Evolutionary conservation across 2,113 vertebrate species (phyloP), one percentile per base, ranked within the genome.

Genomic region (Oplegnathus fasciatus): DNA sequence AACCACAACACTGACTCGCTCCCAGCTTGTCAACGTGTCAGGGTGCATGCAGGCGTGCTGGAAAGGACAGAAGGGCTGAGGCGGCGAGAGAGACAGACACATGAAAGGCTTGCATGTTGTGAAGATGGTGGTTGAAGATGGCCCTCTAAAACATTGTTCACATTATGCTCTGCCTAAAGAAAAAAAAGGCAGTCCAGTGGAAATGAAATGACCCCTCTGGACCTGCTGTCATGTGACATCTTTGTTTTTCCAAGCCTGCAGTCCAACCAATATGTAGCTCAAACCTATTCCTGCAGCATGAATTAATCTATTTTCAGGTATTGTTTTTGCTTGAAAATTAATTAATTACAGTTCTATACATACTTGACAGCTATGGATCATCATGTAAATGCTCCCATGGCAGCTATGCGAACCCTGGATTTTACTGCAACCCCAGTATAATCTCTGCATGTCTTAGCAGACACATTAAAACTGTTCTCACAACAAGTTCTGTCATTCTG

Each of bases 11-110:
- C 78, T 84, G 80, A 89, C 93, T 91, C 15, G 70, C 86, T 83
- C 88, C 74, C 82, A 46, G 88, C 94, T 90, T 92, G 94, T 94
- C 94, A 93, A 88, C 69, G 72, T 93, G 94, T 93, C 92, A 92
- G 75, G 83, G 91, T 87, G 86, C 92, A 93, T 83, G 87, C 87
- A 88, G 92, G 86, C 89, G 80, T 91, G 91, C 34, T 86, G 80
- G 83, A 80, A 62, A 72, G 80, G 79, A 92, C 73, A 75, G 86
- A 68, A 79, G 80, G 76, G 73, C 66, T 50, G 69, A 77, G 64
- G 54, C 34, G 14, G 52, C 20, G 70, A 55, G 65, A 85, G 89
- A 83, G 65, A 88, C 72, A 64, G 73, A 86, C 89, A 92, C 84
- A 89, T 91, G 88, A 92, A 93, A 88, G 91, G 79, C 80, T 80